Conservation (phyloP, 2,113 vertebrate species). For the Neotragus pygmaeus region DNA sequence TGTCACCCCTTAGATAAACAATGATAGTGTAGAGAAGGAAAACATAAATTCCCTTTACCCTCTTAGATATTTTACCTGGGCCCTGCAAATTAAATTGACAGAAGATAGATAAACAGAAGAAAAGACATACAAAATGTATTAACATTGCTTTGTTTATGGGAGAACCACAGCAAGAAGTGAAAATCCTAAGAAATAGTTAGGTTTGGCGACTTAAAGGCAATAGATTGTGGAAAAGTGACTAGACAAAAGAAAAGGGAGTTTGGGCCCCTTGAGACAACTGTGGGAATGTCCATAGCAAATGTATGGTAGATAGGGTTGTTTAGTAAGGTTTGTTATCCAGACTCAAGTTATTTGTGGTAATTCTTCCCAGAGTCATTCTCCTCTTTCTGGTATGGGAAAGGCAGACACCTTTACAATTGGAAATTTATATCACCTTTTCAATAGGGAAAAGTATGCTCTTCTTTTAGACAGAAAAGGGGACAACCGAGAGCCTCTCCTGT, state of each 20-base stretch:
- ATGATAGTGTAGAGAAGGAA: neutral
- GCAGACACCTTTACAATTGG: neutral
- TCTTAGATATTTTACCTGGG: neutral
- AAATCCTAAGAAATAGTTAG: neutral
- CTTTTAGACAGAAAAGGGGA: neutral
- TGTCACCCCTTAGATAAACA: neutral
- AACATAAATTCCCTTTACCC: neutral
- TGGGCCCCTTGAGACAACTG: neutral
- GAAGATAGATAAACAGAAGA: neutral
- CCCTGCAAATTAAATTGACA: neutral
- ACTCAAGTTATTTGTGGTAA: neutral
- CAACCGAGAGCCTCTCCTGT: neutral
- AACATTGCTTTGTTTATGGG: neutral
- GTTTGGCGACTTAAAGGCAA: neutral
- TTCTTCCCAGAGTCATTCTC: neutral
- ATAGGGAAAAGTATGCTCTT: neutral
- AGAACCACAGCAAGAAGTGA: neutral
- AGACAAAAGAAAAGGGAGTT: neutral
- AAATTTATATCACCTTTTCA: neutral
- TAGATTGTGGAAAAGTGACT: neutral
- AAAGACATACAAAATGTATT: neutral
- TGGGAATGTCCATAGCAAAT: neutral
- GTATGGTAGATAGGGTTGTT: neutral
- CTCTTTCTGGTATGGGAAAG: neutral
- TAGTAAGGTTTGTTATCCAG: neutral